Conservation (phyloP, 2,113 vertebrate genomes). For the Sciurus niger region DNA sequence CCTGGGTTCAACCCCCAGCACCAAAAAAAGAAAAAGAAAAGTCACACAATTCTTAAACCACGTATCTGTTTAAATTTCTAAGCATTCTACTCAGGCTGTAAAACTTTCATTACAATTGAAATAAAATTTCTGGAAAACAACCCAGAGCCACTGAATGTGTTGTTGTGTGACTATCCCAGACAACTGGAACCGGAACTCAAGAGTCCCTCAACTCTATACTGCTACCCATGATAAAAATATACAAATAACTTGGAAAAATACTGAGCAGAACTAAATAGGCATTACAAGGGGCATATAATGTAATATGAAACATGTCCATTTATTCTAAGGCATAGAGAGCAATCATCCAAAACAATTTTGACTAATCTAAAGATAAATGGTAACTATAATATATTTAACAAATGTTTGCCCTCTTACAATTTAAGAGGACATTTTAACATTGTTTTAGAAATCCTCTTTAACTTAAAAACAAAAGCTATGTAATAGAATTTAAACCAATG, state of each 20-base stretch:
- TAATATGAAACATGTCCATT: neutral
- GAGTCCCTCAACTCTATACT: neutral
- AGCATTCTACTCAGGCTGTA: neutral
- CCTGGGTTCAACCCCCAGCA: too few relatives aligned
- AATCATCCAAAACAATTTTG: neutral
- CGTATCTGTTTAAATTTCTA: neutral
- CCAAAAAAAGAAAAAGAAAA: too few relatives aligned
- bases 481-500: conserved; percentile 1
- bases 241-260: neutral
- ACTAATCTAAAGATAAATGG: neutral
- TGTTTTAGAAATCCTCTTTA: neutral
- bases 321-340: neutral
- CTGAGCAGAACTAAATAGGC: neutral
- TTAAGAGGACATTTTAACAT: neutral
- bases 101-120: neutral
- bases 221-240: neutral
- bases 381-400: neutral
- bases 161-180: neutral
- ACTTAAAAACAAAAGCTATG: neutral
- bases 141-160: neutral
- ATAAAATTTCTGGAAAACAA: conserved; percentile 23
- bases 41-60: neutral
- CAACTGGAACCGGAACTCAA: neutral
- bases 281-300: neutral
- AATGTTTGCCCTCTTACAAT: neutral